These are phyloP conservation scores for Zaprionus ghesquierei DNA, from an alignment of 1,140 invertebrate genomes.

Conservation along the genomic window DNA sequence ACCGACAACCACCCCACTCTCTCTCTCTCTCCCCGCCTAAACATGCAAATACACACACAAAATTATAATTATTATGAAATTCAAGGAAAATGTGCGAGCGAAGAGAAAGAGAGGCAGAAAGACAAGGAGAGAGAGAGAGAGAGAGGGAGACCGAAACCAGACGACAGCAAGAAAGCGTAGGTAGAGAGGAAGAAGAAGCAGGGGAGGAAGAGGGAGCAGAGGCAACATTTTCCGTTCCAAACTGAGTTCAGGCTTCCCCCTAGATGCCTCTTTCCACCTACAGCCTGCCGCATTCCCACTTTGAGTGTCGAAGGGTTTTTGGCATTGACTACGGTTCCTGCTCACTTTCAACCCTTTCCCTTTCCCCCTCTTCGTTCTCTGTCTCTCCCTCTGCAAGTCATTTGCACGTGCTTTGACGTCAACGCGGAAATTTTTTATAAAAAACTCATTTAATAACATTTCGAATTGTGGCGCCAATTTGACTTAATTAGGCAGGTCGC, in stretches of 20 bases:
- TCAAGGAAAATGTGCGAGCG: constrained; percentile 39
- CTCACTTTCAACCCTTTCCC: neutral
- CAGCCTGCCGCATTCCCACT: constrained; percentile 60
- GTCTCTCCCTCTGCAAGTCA: neutral
- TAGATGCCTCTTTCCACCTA: constrained; percentile 5
- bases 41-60: constrained; percentile 63
- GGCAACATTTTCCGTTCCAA: neutral
- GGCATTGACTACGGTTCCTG: constrained; percentile 9
- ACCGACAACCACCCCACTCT: neutral
- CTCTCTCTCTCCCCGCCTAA: neutral
- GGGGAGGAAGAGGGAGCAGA: neutral
- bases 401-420: constrained; percentile 45
- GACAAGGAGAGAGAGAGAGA: neutral
- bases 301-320: constrained; percentile 33
- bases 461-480: constrained; percentile 60
- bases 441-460: constrained; percentile 46
- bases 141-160: constrained; percentile 40
- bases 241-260: neutral
- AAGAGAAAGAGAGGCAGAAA: no score
- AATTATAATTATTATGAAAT: constrained; percentile 78
- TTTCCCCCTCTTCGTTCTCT: neutral
- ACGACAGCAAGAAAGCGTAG: constrained; percentile 10
- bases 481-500: constrained; percentile 60
- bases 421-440: neutral
- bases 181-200: neutral